Evolutionary conservation across 2,113 vertebrate genomes (phyloP), one percentile per base, ranked within the genome.

Genomic region (Pachycephala philippinensis): DNA sequence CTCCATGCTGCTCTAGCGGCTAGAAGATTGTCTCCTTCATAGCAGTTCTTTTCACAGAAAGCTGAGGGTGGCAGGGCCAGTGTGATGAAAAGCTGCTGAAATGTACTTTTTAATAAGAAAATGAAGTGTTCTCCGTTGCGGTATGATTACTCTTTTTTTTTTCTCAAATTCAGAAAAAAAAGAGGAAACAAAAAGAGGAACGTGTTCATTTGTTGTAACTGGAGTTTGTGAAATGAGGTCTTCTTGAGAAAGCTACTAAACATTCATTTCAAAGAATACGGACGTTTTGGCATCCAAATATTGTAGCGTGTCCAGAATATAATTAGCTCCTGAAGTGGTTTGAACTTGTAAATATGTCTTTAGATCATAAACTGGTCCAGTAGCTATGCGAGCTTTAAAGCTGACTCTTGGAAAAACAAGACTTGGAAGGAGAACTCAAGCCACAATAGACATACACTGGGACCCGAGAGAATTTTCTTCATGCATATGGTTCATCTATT

Each of bases 161-260:
- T 91, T 89, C 90, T 94, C 84, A 84, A 96, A 96, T 96, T 98
- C 96, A 97, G 88, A 94, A 97, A 95, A 97, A 97, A 97, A 98
- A 97, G 97, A 96, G 97, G 98, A 98, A 98, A 97, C 75, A 97
- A 96, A 97, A 98, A 98, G 96, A 96, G 97, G 98, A 98, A 98
- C 96, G 40, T 95, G 83, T 95, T 98, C 97, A 97, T 97, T 97
- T 97, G 96, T 97, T 98, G 97, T 91, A 97, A 97, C 96, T 96
- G 81, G 93, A 96, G 93, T 98, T 97, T 82, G 78, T 97, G 97
- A 98, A 98, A 95, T 33, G 39, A 98, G 79, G 83, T 94, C 83
- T 98, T 98, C 97, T 97, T 96, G 90, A 98, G 98, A 98, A 98
- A 98, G 76, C 83, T 93, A 87, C 87, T 53, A 86, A 96, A 94